A percentile compares a stretch with the other conserved stretches of the same genome.
phyloP scores from a whole-genome alignment of 2,888 invertebrate species.

The Atrina japonica region DNA sequence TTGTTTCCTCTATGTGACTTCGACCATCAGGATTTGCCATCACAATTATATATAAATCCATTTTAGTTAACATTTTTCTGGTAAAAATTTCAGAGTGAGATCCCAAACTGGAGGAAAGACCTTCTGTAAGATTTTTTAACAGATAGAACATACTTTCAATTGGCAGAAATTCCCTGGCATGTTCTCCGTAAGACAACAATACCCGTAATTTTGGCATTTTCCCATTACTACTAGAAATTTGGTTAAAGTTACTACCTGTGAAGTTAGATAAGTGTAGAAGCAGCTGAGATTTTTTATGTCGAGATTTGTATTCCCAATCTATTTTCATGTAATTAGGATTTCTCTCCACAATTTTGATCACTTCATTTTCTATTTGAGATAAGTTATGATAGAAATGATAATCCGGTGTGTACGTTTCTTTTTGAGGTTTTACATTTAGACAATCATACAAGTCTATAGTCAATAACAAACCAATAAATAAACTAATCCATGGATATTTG shows the following conservation, averaged over 20 bases:
- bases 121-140: conserved; percentile 66
- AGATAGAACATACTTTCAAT: conserved; percentile 74
- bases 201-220: conserved; percentile 59
- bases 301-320: conserved; percentile 62
- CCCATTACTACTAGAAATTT: background rate
- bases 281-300: conserved; percentile 61
- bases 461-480: too few relatives aligned
- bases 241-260: conserved; percentile 39
- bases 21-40: conserved; percentile 79
- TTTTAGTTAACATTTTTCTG: conserved; percentile 57
- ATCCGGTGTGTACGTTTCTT: conserved; percentile 73
- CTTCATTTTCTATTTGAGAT: conserved; percentile 48
- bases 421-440: conserved; percentile 72
- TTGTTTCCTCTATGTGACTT: conserved; percentile 64
- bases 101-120: conserved; percentile 43
- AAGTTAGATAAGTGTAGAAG: conserved; percentile 73
- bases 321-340: conserved; percentile 63
- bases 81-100: conserved; percentile 51
- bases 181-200: conserved; percentile 77
- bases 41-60: conserved; percentile 74
- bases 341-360: conserved; percentile 56
- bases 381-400: conserved; percentile 74
- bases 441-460: background rate
- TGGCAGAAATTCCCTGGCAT: conserved; percentile 78
- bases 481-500: too few relatives aligned